Percentiles rank a stretch among this genome's conserved stretches.
These are phyloP conservation scores for Colaptes auratus DNA, from an alignment of 2,113 vertebrate genomes.

Conservation along the genomic window DNA sequence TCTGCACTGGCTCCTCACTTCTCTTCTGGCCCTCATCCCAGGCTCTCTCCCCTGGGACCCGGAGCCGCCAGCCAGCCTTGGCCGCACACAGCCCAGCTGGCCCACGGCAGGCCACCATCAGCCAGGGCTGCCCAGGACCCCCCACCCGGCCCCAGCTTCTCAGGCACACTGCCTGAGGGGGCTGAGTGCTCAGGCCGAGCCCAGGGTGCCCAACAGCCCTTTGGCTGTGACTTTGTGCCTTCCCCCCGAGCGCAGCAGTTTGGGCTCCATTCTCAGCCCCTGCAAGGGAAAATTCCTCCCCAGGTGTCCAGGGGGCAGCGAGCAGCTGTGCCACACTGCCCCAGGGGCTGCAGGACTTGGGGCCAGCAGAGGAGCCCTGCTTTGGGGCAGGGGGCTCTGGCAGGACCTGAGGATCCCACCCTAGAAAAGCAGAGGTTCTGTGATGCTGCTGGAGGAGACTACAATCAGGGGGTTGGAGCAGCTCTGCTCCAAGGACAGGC, in stretches of 20 bases:
- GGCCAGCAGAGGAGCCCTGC: background rate
- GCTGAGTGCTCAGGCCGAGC: rapidly evolving
- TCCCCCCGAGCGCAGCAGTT: rapidly evolving
- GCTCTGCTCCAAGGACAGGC: no score
- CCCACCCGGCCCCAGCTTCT: rapidly evolving
- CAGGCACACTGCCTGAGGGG: rapidly evolving
- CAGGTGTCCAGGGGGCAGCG: background rate
- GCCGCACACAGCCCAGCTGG: background rate
- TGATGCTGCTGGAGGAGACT: background rate
- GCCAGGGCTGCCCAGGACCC: background rate
- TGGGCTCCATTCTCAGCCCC: background rate
- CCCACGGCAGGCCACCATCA: background rate
- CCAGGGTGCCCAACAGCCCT: background rate
- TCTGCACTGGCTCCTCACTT: rapidly evolving
- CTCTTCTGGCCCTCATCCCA: background rate
- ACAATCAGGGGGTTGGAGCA: no score
- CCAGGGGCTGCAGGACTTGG: no score
- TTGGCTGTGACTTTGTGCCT: rapidly evolving
- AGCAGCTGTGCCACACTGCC: background rate
- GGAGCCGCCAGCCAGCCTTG: rapidly evolving
- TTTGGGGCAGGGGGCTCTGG: background rate
- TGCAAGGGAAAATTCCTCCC: background rate
- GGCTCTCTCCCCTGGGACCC: background rate
- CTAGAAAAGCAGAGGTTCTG: background rate
- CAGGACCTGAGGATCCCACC: background rate